Evolutionary conservation across 1,140 invertebrate genomes (phyloP).

Genomic region (Globodera ellingtonae): DNA sequence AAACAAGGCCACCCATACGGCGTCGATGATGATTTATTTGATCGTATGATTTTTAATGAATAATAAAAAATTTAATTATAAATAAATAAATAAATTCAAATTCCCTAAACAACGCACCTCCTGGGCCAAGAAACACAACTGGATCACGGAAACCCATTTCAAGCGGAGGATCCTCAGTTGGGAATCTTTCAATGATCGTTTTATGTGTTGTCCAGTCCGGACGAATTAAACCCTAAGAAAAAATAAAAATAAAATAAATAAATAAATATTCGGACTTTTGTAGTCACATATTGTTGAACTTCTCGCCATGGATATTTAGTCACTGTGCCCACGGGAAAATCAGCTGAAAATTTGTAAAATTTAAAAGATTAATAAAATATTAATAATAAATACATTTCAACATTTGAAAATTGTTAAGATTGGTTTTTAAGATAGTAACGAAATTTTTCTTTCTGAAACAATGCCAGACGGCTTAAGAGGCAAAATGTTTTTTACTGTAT

Average conservation of each 20-base stretch:
- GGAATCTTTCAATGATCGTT: neutral
- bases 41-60: too few relatives aligned
- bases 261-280: neutral
- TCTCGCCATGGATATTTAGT: neutral
- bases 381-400: too few relatives aligned
- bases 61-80: too few relatives aligned
- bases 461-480: too few relatives aligned
- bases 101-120: neutral
- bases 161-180: neutral
- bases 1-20: too few relatives aligned
- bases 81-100: too few relatives aligned
- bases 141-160: conserved; percentile 3
- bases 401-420: too few relatives aligned
- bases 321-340: neutral
- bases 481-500: too few relatives aligned
- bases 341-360: neutral
- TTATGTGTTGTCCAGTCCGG: neutral
- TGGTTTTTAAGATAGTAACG: too few relatives aligned
- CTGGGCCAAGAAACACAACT: conserved; percentile 9
- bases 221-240: neutral
- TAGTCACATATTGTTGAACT: neutral
- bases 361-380: too few relatives aligned
- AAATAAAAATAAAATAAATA: neutral
- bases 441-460: too few relatives aligned
- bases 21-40: too few relatives aligned